Conservation (phyloP, 2,797 vertebrate genomes). For the Argyrosomus regius region DNA sequence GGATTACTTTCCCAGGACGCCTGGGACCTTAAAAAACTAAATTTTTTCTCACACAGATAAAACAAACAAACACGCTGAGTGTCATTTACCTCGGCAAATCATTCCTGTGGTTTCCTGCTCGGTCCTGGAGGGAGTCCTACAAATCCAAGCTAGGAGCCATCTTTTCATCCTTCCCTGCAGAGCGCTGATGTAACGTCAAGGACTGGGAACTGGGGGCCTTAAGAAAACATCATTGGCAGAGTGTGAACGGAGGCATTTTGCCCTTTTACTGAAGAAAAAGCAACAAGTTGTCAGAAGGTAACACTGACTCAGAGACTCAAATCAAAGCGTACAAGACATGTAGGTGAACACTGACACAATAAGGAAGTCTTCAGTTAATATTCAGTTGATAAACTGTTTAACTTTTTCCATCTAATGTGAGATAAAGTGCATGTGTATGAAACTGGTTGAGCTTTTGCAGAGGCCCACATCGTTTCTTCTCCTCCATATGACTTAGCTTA, state of each 20-base stretch:
- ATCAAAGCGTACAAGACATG: background rate
- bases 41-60: constrained; percentile 36
- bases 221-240: constrained; percentile 49
- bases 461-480: background rate
- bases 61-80: constrained; percentile 30
- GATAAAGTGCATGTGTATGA: background rate
- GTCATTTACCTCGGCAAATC: constrained; percentile 30
- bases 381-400: no score
- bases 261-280: background rate
- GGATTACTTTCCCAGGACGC: background rate
- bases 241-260: constrained; percentile 22
- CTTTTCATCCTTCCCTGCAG: constrained; percentile 35
- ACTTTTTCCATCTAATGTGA: no score
- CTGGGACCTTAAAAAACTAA: background rate
- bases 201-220: constrained; percentile 16
- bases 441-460: background rate
- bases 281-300: constrained; percentile 2
- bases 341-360: background rate
- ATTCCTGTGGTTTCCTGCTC: constrained; percentile 55
- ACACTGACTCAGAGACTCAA: constrained; percentile 23
- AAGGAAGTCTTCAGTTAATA: background rate
- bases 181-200: constrained; percentile 48
- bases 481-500: constrained; percentile 1
- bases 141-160: constrained; percentile 13
- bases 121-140: constrained; percentile 25